A percentile compares a stretch with the other conserved stretches of the same genome.
Evolutionary conservation across 2,113 vertebrate genomes (phyloP).

Genomic region (Aviceda subcristata): DNA sequence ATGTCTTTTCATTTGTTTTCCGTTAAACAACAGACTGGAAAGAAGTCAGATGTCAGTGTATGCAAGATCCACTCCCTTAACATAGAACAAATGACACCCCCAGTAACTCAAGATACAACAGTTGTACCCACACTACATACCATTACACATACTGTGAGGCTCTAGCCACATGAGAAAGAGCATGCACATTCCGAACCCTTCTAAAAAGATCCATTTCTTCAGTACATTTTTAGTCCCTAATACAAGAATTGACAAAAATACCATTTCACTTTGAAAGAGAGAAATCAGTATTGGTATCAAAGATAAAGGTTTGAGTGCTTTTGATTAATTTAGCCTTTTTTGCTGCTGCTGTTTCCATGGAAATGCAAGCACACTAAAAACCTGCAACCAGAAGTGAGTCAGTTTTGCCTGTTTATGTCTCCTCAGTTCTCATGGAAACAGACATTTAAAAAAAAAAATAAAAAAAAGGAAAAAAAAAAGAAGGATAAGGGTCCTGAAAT

Average conservation of each 20-base stretch:
- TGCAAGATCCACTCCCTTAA: background rate
- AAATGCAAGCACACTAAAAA: constrained; percentile 44
- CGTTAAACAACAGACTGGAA: background rate
- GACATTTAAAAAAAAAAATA: background rate
- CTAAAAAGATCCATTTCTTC: background rate
- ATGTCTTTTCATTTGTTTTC: background rate
- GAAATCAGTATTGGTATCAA: background rate
- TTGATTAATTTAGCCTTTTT: constrained; percentile 20
- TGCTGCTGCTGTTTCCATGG: constrained; percentile 31
- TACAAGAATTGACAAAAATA: background rate
- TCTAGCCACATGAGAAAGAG: background rate
- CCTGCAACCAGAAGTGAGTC: constrained; percentile 47
- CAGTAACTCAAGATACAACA: background rate
- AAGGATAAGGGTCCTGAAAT: constrained; percentile 38
- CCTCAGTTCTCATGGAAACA: constrained; percentile 56
- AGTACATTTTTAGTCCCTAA: background rate
- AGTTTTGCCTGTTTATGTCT: constrained; percentile 58
- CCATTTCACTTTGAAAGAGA: background rate
- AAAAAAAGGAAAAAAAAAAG: background rate
- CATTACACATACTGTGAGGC: background rate
- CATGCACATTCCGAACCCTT: background rate
- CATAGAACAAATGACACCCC: fast-evolving
- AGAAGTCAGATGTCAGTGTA: background rate
- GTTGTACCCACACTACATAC: background rate
- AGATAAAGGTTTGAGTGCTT: background rate